Conservation (phyloP, 2,888 invertebrate genomes). For the Aporophyla nigra region DNA sequence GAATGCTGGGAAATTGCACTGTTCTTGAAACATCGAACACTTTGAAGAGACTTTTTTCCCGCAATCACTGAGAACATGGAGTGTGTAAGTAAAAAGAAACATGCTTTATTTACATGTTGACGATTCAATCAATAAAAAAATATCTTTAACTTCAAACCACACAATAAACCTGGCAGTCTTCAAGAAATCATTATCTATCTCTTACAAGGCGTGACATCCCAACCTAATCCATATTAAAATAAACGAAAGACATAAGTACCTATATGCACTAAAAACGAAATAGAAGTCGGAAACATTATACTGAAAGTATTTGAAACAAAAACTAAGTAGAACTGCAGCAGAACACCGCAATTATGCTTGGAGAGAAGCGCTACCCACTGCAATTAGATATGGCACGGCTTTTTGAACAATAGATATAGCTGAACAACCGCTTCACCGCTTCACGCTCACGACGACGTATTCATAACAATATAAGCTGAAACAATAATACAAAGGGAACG, state of each 20-base stretch:
- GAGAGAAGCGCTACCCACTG: conserved; percentile 71
- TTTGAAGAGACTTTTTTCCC: background rate
- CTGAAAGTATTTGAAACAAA: conserved; percentile 57
- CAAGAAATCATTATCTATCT: background rate
- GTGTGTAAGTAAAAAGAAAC: background rate
- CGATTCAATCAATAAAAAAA: background rate
- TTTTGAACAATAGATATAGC: conserved; percentile 72
- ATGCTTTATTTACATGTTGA: background rate
- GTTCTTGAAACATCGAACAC: conserved; percentile 12
- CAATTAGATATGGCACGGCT: conserved; percentile 73
- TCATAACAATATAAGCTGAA: conserved; percentile 66
- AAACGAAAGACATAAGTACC: background rate
- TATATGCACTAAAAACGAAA: background rate
- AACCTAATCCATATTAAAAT: background rate
- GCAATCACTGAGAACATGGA: background rate
- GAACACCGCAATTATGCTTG: conserved; percentile 74
- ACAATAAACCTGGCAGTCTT: background rate
- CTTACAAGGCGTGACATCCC: background rate
- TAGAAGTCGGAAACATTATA: conserved; percentile 29
- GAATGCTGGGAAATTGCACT: conserved; percentile 9
- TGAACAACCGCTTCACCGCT: conserved; percentile 58
- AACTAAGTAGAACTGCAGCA: conserved; percentile 70
- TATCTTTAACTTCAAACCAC: background rate
- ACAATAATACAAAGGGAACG: conserved; percentile 60
- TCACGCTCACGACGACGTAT: conserved; percentile 62